Conservation (phyloP, 37 sponge, comb jelly and placozoan genomes). For the Lycopodina hypogea region DNA sequence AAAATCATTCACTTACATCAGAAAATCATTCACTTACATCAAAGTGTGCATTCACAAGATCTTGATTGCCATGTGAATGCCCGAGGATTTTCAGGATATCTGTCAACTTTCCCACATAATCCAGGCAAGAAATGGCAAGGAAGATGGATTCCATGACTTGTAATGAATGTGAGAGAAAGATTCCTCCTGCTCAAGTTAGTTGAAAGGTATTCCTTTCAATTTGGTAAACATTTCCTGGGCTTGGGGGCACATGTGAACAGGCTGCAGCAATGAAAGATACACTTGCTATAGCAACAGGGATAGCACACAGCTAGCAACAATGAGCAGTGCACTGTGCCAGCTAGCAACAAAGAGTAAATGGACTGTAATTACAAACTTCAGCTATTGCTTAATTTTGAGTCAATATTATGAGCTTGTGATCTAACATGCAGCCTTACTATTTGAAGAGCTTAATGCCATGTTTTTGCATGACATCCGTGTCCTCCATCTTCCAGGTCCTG, state of each 20-base stretch:
- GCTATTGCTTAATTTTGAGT: too few relatives aligned
- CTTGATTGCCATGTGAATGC: constrained; percentile 8
- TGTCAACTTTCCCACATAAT: constrained; percentile 33
- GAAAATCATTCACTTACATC: constrained; percentile 60
- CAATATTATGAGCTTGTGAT: too few relatives aligned
- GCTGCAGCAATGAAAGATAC: constrained; percentile 14
- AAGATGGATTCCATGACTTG: constrained; percentile 53
- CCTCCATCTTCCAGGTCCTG: constrained; percentile 36
- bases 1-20: too few relatives aligned
- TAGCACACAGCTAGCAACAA: too few relatives aligned
- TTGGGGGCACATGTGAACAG: constrained; percentile 49
- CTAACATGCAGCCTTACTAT: constrained; percentile 11
- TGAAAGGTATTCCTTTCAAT: constrained; percentile 37
- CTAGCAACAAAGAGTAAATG: background rate
- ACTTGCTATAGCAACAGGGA: background rate
- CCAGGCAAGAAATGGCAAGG: constrained; percentile 37
- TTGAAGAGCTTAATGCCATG: constrained; percentile 37
- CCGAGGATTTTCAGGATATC: constrained; percentile 47
- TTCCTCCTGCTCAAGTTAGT: constrained; percentile 23
- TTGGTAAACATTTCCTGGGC: constrained; percentile 49
- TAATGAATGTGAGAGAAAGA: constrained; percentile 33
- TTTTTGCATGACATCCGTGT: constrained; percentile 10
- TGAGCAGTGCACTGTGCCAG: background rate
- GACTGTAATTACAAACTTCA: too few relatives aligned
- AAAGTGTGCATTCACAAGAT: constrained; percentile 52